These are phyloP conservation scores for Pelecanus crispus DNA, from an alignment of 2,113 vertebrate genomes.

Conservation along the genomic window DNA sequence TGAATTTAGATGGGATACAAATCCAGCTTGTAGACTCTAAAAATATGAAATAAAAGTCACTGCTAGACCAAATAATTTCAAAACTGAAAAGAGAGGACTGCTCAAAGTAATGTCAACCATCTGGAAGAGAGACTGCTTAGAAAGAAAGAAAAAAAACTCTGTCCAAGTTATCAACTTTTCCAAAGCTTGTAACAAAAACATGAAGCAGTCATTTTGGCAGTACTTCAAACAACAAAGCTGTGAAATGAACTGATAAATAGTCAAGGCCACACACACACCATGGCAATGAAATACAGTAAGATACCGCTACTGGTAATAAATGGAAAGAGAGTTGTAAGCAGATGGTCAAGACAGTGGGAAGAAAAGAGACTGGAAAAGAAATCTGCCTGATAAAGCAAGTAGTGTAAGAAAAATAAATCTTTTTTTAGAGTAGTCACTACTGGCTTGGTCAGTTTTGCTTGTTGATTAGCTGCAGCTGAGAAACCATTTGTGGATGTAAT, in stretches of 20 bases:
- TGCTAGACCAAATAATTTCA: conserved; percentile 29
- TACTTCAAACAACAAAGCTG: background rate
- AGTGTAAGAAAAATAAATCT: background rate
- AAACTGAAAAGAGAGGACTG: background rate
- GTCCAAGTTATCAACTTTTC: conserved; percentile 26
- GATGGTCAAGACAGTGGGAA: background rate
- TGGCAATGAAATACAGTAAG: background rate
- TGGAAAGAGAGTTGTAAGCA: background rate
- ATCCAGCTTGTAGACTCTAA: background rate
- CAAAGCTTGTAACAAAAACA: conserved; percentile 11
- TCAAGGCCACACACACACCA: background rate
- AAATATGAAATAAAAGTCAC: background rate
- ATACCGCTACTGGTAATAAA: background rate
- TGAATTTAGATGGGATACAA: background rate
- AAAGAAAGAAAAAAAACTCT: background rate
- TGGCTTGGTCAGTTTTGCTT: background rate
- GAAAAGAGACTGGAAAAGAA: background rate
- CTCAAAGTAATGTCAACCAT: conserved; percentile 25
- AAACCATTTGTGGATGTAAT: background rate
- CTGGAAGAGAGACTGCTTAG: background rate
- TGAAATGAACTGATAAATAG: conserved; percentile 35
- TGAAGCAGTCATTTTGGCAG: conserved; percentile 1
- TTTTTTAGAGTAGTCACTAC: background rate
- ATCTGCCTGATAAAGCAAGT: background rate
- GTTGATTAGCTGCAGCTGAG: background rate